A percentile compares a stretch with the other conserved stretches of the same genome.
phyloP scores from a whole-genome alignment of 1,140 invertebrate species.

The Antheraea pernyi region DNA sequence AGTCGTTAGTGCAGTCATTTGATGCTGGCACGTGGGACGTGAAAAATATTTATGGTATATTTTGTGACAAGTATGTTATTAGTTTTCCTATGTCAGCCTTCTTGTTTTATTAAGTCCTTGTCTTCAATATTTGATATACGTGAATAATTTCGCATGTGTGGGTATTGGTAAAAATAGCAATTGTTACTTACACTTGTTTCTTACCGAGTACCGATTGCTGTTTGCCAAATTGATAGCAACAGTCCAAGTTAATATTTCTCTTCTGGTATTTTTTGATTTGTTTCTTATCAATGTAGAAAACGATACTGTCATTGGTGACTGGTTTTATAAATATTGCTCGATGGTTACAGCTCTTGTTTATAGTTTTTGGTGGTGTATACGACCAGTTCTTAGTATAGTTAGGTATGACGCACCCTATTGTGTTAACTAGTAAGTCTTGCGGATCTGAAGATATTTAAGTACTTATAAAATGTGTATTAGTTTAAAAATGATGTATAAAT shows the following conservation, averaged over 20 bases:
- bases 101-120: too few species aligned
- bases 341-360: conserved; percentile 26
- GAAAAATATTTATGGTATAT: too few species aligned
- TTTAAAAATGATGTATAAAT: too few species aligned
- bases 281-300: conserved; percentile 35
- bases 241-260: conserved; percentile 29
- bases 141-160: not conserved
- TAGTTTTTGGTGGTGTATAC: not conserved
- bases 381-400: conserved; percentile 44
- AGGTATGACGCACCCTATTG: conserved; percentile 60
- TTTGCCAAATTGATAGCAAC: conserved; percentile 42
- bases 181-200: not conserved
- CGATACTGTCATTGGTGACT: conserved; percentile 31
- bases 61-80: too few species aligned
- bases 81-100: too few species aligned
- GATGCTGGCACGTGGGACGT: too few species aligned
- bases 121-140: too few species aligned
- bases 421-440: conserved; percentile 49
- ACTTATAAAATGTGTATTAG: too few species aligned
- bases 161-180: not conserved
- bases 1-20: too few species aligned
- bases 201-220: not conserved
- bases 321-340: conserved; percentile 41
- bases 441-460: conserved; percentile 22
- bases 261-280: conserved; percentile 31